Percentiles rank a stretch among this genome's conserved stretches.
These are phyloP conservation scores for Rallus limicola DNA, from an alignment of 2,113 vertebrate species.

Conservation along the genomic window DNA sequence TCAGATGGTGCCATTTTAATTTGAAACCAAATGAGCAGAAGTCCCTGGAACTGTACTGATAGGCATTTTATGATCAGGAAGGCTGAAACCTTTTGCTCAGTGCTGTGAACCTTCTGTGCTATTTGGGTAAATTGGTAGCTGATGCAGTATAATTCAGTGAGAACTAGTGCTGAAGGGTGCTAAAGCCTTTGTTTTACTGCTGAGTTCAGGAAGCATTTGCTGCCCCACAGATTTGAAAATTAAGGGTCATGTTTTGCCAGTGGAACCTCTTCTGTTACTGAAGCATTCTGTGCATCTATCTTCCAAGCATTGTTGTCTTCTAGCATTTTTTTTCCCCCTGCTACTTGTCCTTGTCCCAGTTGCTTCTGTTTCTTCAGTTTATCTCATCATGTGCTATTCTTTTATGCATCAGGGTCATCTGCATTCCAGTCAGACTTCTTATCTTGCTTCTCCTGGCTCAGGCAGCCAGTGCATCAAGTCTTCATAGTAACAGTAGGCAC, in stretches of 20 bases:
- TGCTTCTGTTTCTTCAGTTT: not conserved
- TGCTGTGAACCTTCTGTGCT: not conserved
- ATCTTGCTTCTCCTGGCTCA: not conserved
- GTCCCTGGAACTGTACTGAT: fast-evolving
- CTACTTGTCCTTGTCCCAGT: not conserved
- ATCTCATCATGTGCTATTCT: not conserved
- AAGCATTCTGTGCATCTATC: fast-evolving
- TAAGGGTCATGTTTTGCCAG: not conserved
- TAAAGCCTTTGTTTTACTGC: not conserved
- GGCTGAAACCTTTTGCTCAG: not conserved
- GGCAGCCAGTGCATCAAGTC: not conserved
- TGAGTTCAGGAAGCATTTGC: not conserved
- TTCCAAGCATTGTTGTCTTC: not conserved
- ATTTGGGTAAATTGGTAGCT: not conserved
- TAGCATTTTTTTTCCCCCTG: not conserved
- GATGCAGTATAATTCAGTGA: not conserved
- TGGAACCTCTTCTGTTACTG: not conserved
- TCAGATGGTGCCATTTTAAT: not conserved
- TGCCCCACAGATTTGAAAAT: not conserved
- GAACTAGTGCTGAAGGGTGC: not conserved
- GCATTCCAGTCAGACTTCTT: not conserved
- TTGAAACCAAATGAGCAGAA: not conserved
- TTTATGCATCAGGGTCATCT: fast-evolving
- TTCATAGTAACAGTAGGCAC: not conserved
- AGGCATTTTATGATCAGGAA: not conserved